A percentile compares a stretch with the other conserved stretches of the same genome.
These are phyloP conservation scores for Astyanax mexicanus DNA, from an alignment of 2,797 vertebrate genomes.

Conservation along the genomic window DNA sequence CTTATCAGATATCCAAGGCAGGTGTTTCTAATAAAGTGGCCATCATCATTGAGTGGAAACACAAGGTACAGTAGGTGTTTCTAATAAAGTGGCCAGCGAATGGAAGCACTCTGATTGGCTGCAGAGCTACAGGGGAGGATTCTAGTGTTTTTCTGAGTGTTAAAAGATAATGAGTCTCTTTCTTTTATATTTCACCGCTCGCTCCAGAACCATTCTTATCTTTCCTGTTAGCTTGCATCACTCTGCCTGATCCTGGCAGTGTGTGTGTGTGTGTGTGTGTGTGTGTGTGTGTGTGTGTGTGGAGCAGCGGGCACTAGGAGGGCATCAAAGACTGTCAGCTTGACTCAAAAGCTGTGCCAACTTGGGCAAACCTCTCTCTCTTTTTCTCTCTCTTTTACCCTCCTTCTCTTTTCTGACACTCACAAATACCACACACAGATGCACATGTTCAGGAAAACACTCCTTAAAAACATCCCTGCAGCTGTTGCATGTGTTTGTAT, in stretches of 20 bases:
- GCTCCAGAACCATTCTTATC: constrained; percentile 51
- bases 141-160: constrained; percentile 35
- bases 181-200: constrained; percentile 45
- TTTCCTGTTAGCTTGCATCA: constrained; percentile 52
- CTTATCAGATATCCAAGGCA: too few relatives aligned
- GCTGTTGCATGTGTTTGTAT: too few relatives aligned
- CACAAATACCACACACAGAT: constrained; percentile 8
- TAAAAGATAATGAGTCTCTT: constrained; percentile 53
- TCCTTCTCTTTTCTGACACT: too few relatives aligned
- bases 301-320: constrained; percentile 41
- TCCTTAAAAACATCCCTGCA: too few relatives aligned
- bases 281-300: constrained; percentile 25
- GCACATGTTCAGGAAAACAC: constrained; percentile 4
- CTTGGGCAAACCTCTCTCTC: constrained; percentile 25
- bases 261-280: neutral
- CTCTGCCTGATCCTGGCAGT: constrained; percentile 47
- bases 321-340: constrained; percentile 56
- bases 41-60: too few relatives aligned
- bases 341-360: constrained; percentile 52
- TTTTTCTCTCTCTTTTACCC: too few relatives aligned
- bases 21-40: too few relatives aligned
- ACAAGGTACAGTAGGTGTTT: too few relatives aligned
- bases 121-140: constrained; percentile 39
- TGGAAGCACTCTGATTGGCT: neutral
- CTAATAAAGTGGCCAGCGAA: too few relatives aligned